Conservation (phyloP, 2,888 invertebrate genomes). For the Eupithecia vulgata region DNA sequence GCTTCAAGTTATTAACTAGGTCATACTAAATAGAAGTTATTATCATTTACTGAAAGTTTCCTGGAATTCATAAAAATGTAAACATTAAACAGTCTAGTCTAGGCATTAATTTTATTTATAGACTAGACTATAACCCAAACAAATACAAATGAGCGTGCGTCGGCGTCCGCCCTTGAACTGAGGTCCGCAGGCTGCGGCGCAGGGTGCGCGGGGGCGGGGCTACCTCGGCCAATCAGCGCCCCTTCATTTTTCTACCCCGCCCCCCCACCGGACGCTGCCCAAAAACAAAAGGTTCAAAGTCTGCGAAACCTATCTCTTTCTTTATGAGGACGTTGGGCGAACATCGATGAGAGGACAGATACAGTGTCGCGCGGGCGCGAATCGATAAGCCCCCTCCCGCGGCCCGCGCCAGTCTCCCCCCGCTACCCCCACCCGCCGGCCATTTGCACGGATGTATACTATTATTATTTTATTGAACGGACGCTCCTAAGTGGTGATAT, state of each 20-base stretch:
- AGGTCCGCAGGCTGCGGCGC: conserved; percentile 61
- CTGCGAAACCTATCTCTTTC: conserved; percentile 84
- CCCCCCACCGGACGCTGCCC: conserved; percentile 84
- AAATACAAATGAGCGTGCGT: conserved; percentile 70
- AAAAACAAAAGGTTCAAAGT: conserved; percentile 85
- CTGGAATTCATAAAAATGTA: conserved; percentile 23
- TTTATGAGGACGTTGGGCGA: conserved; percentile 81
- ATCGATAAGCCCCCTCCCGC: conserved; percentile 70
- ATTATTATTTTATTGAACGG: conserved; percentile 84
- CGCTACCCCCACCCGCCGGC: conserved; percentile 69
- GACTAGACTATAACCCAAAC: conserved; percentile 60
- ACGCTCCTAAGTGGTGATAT: conserved; percentile 77
- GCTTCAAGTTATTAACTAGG: neutral
- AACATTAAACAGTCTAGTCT: conserved; percentile 11
- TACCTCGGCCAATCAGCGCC: conserved; percentile 81
- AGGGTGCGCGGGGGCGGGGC: conserved; percentile 70
- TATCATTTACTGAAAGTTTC: neutral
- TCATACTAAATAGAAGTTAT: neutral
- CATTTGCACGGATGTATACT: conserved; percentile 84
- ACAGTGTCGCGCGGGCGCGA: conserved; percentile 83
- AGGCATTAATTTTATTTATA: conserved; percentile 35
- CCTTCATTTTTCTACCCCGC: conserved; percentile 83
- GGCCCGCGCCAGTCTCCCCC: conserved; percentile 52
- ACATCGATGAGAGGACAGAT: conserved; percentile 84
- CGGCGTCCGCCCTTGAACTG: conserved; percentile 83